Evolutionary conservation across 2,797 vertebrate species (phyloP).

Genomic region (Kryptolebias ocellatus): DNA sequence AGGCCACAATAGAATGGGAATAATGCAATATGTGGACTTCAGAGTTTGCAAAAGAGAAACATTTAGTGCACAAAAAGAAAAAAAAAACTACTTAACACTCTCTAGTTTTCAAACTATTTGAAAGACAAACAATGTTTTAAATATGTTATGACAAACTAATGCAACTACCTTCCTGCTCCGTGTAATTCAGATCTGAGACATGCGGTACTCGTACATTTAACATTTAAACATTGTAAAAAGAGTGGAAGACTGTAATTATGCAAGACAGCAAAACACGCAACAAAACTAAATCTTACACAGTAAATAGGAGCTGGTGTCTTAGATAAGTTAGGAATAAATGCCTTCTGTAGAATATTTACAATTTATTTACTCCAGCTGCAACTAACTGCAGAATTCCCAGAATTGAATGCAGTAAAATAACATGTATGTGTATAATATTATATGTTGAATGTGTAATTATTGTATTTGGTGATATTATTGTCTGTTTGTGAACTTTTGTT

Average conservation of each 20-base stretch:
- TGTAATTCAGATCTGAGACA: conserved; percentile 11
- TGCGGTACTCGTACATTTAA: conserved; percentile 36
- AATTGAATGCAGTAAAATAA: conserved; percentile 5
- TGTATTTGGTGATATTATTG: not conserved
- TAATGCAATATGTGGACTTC: conserved; percentile 29
- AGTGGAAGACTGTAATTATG: conserved; percentile 46
- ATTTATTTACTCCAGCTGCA: conserved; percentile 36
- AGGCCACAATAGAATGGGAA: conserved; percentile 32
- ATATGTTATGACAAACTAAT: conserved; percentile 13
- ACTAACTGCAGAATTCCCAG: conserved; percentile 28
- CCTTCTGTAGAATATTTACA: conserved; percentile 63
- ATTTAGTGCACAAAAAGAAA: not conserved
- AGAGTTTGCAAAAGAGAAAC: conserved; percentile 12
- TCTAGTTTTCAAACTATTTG: not conserved
- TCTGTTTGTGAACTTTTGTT: conserved; percentile 16
- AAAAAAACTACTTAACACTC: not conserved
- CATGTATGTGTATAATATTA: not conserved
- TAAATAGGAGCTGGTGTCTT: conserved; percentile 50
- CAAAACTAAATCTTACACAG: conserved; percentile 27
- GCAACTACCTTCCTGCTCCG: conserved; percentile 4
- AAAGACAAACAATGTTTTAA: conserved; percentile 15
- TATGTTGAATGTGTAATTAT: conserved; percentile 1
- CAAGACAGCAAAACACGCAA: conserved; percentile 44
- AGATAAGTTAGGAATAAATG: conserved; percentile 9
- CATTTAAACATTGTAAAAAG: conserved; percentile 11